These are phyloP conservation scores for Dioctria rufipes DNA, from an alignment of 2,888 invertebrate genomes.

Conservation along the genomic window DNA sequence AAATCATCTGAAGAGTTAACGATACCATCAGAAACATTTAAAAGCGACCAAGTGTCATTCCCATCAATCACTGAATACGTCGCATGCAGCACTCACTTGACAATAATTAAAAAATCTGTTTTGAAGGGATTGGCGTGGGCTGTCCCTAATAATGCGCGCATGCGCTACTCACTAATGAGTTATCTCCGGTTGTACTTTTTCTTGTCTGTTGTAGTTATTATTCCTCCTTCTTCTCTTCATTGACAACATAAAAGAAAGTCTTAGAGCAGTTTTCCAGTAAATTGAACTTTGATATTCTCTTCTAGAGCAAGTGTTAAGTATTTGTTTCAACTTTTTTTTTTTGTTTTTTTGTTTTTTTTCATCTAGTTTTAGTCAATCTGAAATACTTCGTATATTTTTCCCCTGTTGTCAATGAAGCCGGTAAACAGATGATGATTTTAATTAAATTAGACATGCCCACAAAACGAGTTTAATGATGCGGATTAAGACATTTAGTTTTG, in stretches of 20 bases:
- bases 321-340: background rate
- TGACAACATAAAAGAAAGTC: slow-evolving; percentile 8
- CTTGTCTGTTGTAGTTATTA: slow-evolving; percentile 4
- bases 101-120: slow-evolving; percentile 44
- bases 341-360: background rate
- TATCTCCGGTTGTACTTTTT: slow-evolving; percentile 39
- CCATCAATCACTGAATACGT: slow-evolving; percentile 28
- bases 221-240: background rate
- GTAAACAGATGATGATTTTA: slow-evolving; percentile 46
- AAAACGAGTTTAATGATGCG: slow-evolving; percentile 49
- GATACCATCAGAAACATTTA: background rate
- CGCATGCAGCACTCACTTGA: slow-evolving; percentile 1
- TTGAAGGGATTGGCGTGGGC: slow-evolving; percentile 40
- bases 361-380: background rate
- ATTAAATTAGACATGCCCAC: slow-evolving; percentile 52
- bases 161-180: slow-evolving; percentile 43
- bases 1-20: background rate
- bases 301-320: slow-evolving; percentile 12
- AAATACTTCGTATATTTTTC: slow-evolving; percentile 5
- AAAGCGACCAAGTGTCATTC: slow-evolving; percentile 15
- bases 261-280: background rate
- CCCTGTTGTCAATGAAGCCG: slow-evolving; percentile 26
- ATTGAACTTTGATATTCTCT: slow-evolving; percentile 28
- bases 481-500: slow-evolving; percentile 39
- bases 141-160: background rate